Percentiles rank a stretch among this genome's conserved stretches.
phyloP scores from a whole-genome alignment of 2,113 vertebrate genomes.

The Meriones unguiculatus region DNA sequence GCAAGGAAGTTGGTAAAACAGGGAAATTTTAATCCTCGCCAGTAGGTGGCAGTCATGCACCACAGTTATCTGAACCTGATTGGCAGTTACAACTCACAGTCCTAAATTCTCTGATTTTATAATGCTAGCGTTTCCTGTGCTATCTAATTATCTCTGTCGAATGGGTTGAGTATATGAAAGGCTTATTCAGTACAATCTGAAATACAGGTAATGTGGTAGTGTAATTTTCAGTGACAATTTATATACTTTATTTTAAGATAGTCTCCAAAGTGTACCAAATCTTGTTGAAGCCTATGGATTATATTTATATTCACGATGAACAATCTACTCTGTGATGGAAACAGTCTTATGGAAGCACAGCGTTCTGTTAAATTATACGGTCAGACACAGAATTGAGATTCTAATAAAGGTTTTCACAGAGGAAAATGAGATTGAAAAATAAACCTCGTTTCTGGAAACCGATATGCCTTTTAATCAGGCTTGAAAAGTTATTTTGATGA shows the following conservation, averaged over 20 bases:
- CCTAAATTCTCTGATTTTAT: constrained; percentile 82
- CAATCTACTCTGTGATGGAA: constrained; percentile 77
- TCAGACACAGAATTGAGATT: constrained; percentile 68
- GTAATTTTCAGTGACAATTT: constrained; percentile 77
- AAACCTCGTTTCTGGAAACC: constrained; percentile 69
- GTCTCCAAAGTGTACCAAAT: constrained; percentile 63
- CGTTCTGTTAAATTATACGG: constrained; percentile 77
- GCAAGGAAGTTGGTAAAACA: neutral
- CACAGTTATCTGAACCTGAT: constrained; percentile 19
- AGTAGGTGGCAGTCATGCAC: constrained; percentile 84
- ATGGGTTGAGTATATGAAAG: constrained; percentile 81
- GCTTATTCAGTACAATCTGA: constrained; percentile 84
- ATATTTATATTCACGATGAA: constrained; percentile 81
- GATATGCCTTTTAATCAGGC: constrained; percentile 63
- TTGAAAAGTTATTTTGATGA: constrained; percentile 61
- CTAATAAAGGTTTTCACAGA: constrained; percentile 75
- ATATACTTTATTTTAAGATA: constrained; percentile 78
- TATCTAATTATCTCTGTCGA: constrained; percentile 85
- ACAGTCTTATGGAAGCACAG: constrained; percentile 67
- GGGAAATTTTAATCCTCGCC: constrained; percentile 52
- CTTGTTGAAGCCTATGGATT: constrained; percentile 69
- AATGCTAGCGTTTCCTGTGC: constrained; percentile 80
- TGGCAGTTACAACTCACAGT: constrained; percentile 62
- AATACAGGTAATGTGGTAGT: constrained; percentile 82
- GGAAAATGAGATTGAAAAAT: constrained; percentile 68